These are phyloP conservation scores for Trididemnum miniatum DNA, from an alignment of 23 tunicate genomes.

Conservation along the genomic window DNA sequence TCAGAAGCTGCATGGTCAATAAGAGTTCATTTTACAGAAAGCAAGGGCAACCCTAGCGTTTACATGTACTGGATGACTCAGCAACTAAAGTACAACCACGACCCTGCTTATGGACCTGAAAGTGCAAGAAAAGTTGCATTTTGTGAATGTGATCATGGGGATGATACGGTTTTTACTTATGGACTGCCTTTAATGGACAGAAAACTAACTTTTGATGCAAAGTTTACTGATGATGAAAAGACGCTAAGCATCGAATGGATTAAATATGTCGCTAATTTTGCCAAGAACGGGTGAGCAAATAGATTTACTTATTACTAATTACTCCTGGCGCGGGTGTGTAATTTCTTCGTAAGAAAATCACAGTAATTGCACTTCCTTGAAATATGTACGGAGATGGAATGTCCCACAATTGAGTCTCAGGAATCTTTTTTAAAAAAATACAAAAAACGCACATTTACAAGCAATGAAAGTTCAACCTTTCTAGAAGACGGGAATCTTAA, in stretches of 20 bases:
- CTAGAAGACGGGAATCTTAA: too few species aligned
- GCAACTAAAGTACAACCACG: conserved; percentile 24
- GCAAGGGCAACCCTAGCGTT: background rate
- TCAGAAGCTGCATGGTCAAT: too few species aligned
- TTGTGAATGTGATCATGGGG: conserved; percentile 60
- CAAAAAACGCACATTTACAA: too few species aligned
- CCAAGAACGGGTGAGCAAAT: conserved; percentile 45
- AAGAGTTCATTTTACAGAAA: background rate
- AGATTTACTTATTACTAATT: too few species aligned
- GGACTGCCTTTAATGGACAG: conserved; percentile 26
- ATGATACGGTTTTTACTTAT: conserved; percentile 45
- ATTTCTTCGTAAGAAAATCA: too few species aligned
- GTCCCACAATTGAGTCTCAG: too few species aligned
- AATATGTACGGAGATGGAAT: too few species aligned
- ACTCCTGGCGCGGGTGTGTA: too few species aligned
- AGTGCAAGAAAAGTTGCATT: background rate
- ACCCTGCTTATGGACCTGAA: conserved; percentile 12
- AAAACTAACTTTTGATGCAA: conserved; percentile 29
- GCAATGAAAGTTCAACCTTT: too few species aligned
- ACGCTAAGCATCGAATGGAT: conserved; percentile 39
- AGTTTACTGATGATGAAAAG: conserved; percentile 50
- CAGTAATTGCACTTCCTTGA: too few species aligned
- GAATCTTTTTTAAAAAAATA: too few species aligned
- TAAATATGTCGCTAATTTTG: conserved; percentile 59
- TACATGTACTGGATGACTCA: conserved; percentile 43